These are phyloP conservation scores for Eupithecia dodoneata DNA, from an alignment of 2,888 invertebrate genomes.

Conservation along the genomic window DNA sequence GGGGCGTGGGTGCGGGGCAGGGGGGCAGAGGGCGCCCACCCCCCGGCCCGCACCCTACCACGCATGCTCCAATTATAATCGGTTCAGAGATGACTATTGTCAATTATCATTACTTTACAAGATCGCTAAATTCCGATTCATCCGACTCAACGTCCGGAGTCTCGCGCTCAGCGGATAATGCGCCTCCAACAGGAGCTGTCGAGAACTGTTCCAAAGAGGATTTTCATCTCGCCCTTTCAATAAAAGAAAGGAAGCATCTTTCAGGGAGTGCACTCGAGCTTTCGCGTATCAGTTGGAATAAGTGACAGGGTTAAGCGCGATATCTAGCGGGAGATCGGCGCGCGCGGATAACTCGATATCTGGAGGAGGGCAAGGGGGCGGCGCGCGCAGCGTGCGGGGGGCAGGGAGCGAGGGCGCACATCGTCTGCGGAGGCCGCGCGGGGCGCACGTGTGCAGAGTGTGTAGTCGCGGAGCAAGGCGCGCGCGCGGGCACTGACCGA, in stretches of 20 bases:
- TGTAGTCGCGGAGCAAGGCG: background rate
- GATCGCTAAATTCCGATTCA: slow-evolving; percentile 32
- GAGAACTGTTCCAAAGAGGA: slow-evolving; percentile 34
- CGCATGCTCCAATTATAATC: slow-evolving; percentile 85
- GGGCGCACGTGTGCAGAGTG: slow-evolving; percentile 69
- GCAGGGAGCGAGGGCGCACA: slow-evolving; percentile 73
- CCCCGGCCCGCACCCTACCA: slow-evolving; percentile 71
- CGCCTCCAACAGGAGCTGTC: slow-evolving; percentile 27
- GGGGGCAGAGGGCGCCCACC: slow-evolving; percentile 6
- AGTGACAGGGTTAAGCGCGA: slow-evolving; percentile 70
- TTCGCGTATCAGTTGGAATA: slow-evolving; percentile 60
- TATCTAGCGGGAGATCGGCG: slow-evolving; percentile 57
- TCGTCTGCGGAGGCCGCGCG: slow-evolving; percentile 80
- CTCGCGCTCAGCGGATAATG: slow-evolving; percentile 21
- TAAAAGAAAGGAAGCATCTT: slow-evolving; percentile 47
- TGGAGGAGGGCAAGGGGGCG: slow-evolving; percentile 58
- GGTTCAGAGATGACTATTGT: slow-evolving; percentile 81
- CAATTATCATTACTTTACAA: slow-evolving; percentile 64
- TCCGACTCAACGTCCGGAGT: slow-evolving; percentile 14
- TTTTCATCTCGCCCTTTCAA: slow-evolving; percentile 40
- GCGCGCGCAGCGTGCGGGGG: slow-evolving; percentile 83
- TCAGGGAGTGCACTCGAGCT: slow-evolving; percentile 53
- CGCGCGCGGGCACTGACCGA: slow-evolving; percentile 76
- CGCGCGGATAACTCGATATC: slow-evolving; percentile 76
- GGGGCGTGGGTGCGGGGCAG: slow-evolving; percentile 54